phyloP scores from a whole-genome alignment of 2,113 vertebrate species.

The Tachycineta bicolor region DNA sequence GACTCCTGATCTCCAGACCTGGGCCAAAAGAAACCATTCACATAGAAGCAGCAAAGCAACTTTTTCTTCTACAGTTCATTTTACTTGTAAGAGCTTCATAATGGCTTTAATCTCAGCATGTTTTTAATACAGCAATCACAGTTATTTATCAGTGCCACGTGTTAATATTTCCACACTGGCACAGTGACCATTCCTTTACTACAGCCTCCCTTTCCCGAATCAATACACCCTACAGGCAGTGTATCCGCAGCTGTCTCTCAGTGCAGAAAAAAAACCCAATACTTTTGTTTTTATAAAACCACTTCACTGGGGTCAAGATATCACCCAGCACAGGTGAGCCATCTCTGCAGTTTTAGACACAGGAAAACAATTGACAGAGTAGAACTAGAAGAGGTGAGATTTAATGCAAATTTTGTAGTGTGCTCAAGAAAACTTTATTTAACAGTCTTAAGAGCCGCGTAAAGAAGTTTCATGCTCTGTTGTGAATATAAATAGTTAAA shows the following conservation, averaged over 20 bases:
- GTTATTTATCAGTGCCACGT: background rate
- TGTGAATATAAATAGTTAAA: background rate
- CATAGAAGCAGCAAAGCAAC: background rate
- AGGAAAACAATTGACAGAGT: background rate
- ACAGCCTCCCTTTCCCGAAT: background rate
- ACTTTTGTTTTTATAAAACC: background rate
- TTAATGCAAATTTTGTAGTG: background rate
- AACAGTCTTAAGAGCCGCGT: background rate
- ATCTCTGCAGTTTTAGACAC: background rate
- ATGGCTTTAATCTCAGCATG: background rate
- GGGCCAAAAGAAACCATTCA: background rate
- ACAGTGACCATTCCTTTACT: background rate
- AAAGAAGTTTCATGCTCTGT: background rate
- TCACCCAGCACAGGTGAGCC: background rate
- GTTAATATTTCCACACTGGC: background rate
- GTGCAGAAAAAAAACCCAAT: background rate
- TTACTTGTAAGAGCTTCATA: background rate
- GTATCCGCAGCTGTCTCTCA: background rate
- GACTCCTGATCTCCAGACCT: background rate
- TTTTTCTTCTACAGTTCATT: background rate
- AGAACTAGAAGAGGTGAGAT: background rate
- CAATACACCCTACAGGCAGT: background rate
- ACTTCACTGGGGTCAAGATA: background rate
- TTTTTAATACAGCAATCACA: background rate
- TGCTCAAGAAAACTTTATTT: background rate